These are phyloP conservation scores for Sphaeramia orbicularis DNA, from an alignment of 2,797 vertebrate genomes.

Conservation along the genomic window DNA sequence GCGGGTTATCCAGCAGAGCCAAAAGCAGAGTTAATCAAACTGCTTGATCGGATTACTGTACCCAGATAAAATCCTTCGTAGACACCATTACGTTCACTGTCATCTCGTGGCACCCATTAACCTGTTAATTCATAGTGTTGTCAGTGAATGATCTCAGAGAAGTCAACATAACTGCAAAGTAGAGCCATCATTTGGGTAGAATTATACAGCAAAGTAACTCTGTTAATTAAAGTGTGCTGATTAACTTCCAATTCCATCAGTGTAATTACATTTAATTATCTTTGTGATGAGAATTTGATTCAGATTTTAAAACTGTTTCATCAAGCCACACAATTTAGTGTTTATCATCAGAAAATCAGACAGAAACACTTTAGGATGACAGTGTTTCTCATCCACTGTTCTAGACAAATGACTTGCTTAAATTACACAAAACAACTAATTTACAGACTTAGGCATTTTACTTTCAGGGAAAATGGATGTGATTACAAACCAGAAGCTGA, in stretches of 20 bases:
- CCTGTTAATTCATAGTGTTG: conserved; percentile 86
- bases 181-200: no score
- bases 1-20: conserved; percentile 52
- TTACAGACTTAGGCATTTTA: no score
- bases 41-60: conserved; percentile 87
- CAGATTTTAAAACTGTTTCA: not conserved
- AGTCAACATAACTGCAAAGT: no score
- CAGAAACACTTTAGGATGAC: not conserved
- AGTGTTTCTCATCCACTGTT: not conserved
- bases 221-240: no score
- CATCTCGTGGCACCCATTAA: conserved; percentile 90
- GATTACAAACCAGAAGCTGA: no score
- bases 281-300: no score
- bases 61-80: conserved; percentile 87
- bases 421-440: no score
- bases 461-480: no score
- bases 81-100: conserved; percentile 81
- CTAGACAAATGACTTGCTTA: not conserved
- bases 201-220: no score
- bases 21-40: conserved; percentile 54
- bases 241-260: no score
- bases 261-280: no score
- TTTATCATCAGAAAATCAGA: not conserved
- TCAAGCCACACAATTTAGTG: not conserved
- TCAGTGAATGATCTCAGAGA: conserved; percentile 42